These are phyloP conservation scores for Trichonephila clavata DNA, from an alignment of 1,140 invertebrate species.

Conservation along the genomic window DNA sequence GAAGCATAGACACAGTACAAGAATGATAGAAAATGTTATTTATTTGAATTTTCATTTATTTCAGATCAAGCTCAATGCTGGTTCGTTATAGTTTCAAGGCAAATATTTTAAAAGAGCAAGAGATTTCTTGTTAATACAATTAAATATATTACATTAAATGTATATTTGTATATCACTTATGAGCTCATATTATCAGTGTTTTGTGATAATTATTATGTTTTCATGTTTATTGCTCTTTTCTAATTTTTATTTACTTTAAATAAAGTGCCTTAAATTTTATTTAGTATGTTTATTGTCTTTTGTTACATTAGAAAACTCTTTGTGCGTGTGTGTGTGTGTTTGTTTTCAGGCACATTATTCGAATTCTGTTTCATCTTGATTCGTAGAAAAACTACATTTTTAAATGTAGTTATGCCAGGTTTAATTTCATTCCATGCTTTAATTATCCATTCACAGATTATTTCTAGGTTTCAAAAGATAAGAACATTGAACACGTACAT, in stretches of 20 bases:
- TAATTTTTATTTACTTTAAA: background rate
- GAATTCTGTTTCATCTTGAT: too few relatives aligned
- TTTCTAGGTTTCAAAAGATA: too few relatives aligned
- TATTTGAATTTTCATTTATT: background rate
- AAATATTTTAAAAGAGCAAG: slow-evolving; percentile 2
- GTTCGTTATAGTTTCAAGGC: slow-evolving; percentile 2
- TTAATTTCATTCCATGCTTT: too few relatives aligned
- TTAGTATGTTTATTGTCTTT: background rate
- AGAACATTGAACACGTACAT: too few relatives aligned
- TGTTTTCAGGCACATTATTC: too few relatives aligned
- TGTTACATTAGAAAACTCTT: background rate
- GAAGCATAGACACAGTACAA: background rate
- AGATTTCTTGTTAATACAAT: background rate
- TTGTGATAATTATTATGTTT: background rate
- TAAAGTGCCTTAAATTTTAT: background rate
- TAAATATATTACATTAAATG: background rate
- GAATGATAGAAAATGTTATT: background rate
- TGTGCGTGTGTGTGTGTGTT: too few relatives aligned
- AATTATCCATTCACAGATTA: too few relatives aligned
- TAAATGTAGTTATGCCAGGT: too few relatives aligned
- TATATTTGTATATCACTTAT: background rate
- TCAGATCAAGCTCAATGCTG: background rate
- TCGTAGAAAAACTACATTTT: too few relatives aligned
- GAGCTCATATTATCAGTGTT: background rate
- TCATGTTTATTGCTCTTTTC: background rate